Percentiles rank a stretch among this genome's conserved stretches.
Conservation (phyloP, 2,113 vertebrate genomes). For the Neolamprologus toae region DNA sequence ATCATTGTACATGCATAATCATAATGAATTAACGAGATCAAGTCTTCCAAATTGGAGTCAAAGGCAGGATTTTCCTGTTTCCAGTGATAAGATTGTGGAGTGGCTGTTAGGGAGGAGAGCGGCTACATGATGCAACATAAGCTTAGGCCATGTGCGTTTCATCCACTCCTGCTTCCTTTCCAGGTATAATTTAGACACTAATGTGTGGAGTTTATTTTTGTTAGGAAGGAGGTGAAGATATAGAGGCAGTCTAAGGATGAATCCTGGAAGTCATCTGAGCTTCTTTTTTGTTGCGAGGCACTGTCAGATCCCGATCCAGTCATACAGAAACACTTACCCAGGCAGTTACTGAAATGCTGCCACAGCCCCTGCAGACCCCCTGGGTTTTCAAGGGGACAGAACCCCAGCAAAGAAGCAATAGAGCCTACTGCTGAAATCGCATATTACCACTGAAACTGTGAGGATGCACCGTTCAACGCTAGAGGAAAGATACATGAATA, state of each 20-base stretch:
- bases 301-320: background rate
- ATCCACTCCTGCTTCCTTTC: background rate
- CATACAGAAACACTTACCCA: background rate
- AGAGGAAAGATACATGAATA: background rate
- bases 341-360: slow-evolving; percentile 9
- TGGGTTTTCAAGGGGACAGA: background rate
- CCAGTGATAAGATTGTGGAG: background rate
- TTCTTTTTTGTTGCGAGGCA: background rate
- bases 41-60: background rate
- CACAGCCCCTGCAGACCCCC: background rate
- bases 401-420: background rate
- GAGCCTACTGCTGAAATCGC: background rate
- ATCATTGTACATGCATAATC: background rate
- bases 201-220: background rate
- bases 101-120: background rate
- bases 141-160: background rate
- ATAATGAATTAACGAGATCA: background rate
- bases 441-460: background rate
- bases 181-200: background rate
- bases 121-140: background rate
- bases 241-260: background rate
- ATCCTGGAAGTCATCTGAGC: background rate
- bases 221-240: background rate
- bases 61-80: background rate
- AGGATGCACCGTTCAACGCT: background rate